Percentiles rank a stretch among this genome's conserved stretches.
These are phyloP conservation scores for Premnoplex brunnescens DNA, from an alignment of 2,797 vertebrate genomes.

Conservation along the genomic window DNA sequence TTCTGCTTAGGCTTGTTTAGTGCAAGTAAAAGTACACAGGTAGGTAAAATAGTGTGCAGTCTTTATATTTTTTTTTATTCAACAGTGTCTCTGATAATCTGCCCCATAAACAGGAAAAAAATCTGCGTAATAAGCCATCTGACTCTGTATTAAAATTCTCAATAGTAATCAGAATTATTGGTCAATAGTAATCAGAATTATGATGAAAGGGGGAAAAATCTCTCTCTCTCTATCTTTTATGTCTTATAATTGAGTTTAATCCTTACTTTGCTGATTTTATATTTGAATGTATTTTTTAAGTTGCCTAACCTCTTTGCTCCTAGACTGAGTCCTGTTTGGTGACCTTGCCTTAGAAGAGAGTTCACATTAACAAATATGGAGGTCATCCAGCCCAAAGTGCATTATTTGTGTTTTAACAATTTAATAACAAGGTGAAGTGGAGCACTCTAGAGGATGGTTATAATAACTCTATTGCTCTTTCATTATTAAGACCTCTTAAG, in stretches of 20 bases:
- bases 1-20: background rate
- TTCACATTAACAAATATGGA: slow-evolving; percentile 75
- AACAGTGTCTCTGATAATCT: background rate
- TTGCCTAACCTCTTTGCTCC: slow-evolving; percentile 70
- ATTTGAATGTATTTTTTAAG: slow-evolving; percentile 59
- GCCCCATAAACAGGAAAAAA: background rate
- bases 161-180: slow-evolving; percentile 25
- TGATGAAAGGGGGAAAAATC: slow-evolving; percentile 31
- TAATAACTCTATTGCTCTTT: slow-evolving; percentile 71
- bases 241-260: slow-evolving; percentile 73
- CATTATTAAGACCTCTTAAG: slow-evolving; percentile 77
- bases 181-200: background rate
- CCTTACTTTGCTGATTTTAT: slow-evolving; percentile 59
- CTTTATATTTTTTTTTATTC: background rate
- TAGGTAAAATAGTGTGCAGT: background rate
- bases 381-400: slow-evolving; percentile 65
- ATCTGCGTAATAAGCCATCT: background rate
- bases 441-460: slow-evolving; percentile 62
- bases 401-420: slow-evolving; percentile 74
- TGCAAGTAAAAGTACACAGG: background rate
- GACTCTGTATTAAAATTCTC: slow-evolving; percentile 15
- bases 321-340: slow-evolving; percentile 55
- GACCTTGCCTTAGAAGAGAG: slow-evolving; percentile 66
- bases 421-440: slow-evolving; percentile 75
- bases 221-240: slow-evolving; percentile 49